Evolutionary conservation across 2,888 invertebrate genomes (phyloP), one percentile per base, ranked within the genome.

Genomic region (Cosmia pyralina): DNA sequence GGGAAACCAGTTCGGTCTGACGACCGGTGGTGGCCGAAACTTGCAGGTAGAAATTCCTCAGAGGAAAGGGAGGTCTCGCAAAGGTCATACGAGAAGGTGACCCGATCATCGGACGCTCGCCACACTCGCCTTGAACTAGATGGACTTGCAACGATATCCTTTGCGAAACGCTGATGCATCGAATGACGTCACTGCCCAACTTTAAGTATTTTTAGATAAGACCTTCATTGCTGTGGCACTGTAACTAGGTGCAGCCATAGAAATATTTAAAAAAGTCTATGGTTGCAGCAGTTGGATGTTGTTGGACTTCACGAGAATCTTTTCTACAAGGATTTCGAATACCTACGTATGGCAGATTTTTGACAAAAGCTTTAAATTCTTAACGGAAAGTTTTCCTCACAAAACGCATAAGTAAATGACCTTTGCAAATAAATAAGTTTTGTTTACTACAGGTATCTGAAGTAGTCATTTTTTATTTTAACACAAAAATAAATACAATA

Each of bases 91-190:
- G 80, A 86, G 94, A 94, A 94, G 94, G 94, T 92, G 92, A 93
- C 91, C 90, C 88, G 91, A 92, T 88, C 92, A 91, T 92, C 91
- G 86, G 88, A 83, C 90, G 88, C 84, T 85, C 84, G 86, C 84
- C 90, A 88, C 84, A 92, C 90, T 93, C 79, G 89, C 94, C 95
- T 95, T 95, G 95, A 93, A 93, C 95, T 90, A 93, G 89, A 93
- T 94, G 90, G 84, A 87, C 83, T 82, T 64, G 72, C 79, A 73
- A 85, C 84, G 86, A 89, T 90, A 90, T 91, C 88, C 85, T 90
- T 91, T 90, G 85, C 90, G 89, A 90, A 90, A 90, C 84, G 55
- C 50, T 55, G 67, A 70, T 83, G 81, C 77, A 74, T 79, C 69
- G 68, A 57, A 34, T 71, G 76, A 84, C 75, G 74, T 75, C 72